These are phyloP conservation scores for Florisuga fusca DNA, from an alignment of 2,797 vertebrate genomes.

Conservation along the genomic window DNA sequence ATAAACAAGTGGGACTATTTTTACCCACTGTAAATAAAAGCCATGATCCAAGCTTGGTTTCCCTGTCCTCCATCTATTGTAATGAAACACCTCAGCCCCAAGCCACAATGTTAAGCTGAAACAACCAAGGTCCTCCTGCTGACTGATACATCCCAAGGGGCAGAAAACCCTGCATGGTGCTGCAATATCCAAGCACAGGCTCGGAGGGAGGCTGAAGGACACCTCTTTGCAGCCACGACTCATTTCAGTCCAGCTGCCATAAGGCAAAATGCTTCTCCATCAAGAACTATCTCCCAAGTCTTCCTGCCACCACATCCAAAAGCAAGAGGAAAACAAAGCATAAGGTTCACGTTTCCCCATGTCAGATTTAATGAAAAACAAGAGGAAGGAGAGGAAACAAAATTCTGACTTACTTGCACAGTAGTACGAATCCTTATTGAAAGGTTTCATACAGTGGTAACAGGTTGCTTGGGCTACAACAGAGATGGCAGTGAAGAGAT, in stretches of 20 bases:
- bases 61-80: not conserved
- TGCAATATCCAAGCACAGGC: not conserved
- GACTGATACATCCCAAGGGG: not conserved
- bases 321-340: not conserved
- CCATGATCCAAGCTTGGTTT: not conserved
- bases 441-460: conserved; percentile 88
- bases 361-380: not conserved
- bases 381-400: not conserved
- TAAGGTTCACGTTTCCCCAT: not conserved
- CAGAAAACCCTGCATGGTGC: not conserved
- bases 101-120: not conserved
- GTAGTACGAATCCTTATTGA: conserved; percentile 87
- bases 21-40: not conserved
- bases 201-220: not conserved
- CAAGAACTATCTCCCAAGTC: not conserved
- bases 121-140: not conserved
- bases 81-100: not conserved
- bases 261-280: not conserved
- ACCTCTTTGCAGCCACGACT: not conserved
- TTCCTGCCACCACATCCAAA: not conserved
- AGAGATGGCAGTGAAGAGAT: conserved; percentile 82
- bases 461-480: conserved; percentile 82
- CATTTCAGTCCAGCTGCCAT: not conserved
- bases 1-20: not conserved
- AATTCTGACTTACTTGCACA: conserved; percentile 87